Evolutionary conservation across 2,888 invertebrate species (phyloP).

Genomic region (Hirtodrosophila duncani): DNA sequence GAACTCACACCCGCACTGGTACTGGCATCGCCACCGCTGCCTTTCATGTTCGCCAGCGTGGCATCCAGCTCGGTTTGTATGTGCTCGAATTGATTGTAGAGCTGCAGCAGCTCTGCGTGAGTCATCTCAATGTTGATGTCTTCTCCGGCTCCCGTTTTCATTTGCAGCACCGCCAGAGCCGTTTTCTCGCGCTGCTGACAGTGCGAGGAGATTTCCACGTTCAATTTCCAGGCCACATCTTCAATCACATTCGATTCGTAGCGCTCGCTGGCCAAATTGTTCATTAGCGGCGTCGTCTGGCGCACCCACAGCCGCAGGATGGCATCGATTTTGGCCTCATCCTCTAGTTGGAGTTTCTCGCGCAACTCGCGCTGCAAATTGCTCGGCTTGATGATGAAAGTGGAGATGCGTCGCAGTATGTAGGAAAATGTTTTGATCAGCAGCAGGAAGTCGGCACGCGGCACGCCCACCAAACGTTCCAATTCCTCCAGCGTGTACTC

Average conservation of each 20-base stretch:
- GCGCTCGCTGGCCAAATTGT: slow-evolving; percentile 78
- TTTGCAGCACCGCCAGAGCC: slow-evolving; percentile 79
- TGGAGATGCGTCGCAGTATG: slow-evolving; percentile 79
- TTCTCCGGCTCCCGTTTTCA: slow-evolving; percentile 77
- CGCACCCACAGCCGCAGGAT: slow-evolving; percentile 80
- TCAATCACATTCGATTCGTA: slow-evolving; percentile 79
- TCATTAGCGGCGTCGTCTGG: slow-evolving; percentile 80
- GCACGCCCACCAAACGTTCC: slow-evolving; percentile 76
- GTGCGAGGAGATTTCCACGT: slow-evolving; percentile 80
- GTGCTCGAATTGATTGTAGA: slow-evolving; percentile 80
- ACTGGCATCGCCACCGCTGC: background rate
- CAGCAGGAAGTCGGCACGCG: slow-evolving; percentile 74
- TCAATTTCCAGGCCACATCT: slow-evolving; percentile 80
- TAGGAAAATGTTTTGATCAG: slow-evolving; percentile 78
- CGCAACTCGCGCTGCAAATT: slow-evolving; percentile 79
- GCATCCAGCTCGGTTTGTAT: slow-evolving; percentile 79
- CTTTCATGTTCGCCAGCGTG: slow-evolving; percentile 57
- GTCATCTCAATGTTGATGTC: slow-evolving; percentile 80
- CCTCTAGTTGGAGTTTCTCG: slow-evolving; percentile 79
- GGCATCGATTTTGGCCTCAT: slow-evolving; percentile 80
- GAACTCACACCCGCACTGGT: too few species aligned
- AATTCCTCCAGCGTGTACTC: slow-evolving; percentile 77
- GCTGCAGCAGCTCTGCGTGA: slow-evolving; percentile 79
- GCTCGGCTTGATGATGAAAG: slow-evolving; percentile 80
- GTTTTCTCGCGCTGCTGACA: slow-evolving; percentile 78